Base-by-base conservation (phyloP, 2,888 invertebrate genomes). In the Drosophila mettleri region DNA sequence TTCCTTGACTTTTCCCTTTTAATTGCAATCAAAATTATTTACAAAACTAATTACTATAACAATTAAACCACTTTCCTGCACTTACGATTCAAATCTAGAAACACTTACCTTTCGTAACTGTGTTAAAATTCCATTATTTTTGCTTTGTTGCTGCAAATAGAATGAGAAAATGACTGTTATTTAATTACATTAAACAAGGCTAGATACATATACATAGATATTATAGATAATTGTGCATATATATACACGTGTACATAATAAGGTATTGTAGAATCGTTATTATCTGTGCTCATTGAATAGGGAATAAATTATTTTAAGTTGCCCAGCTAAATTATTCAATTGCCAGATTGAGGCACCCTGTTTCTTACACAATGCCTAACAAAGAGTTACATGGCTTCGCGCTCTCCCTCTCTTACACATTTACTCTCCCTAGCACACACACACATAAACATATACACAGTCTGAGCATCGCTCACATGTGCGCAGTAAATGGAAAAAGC, bases 51-150 rank as follows among this genome's bases (percentile, higher is more conserved):
- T 34, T 34, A 16, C 24, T 24, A 16, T 1, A 12, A 2, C 3
- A 27, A 29, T 29, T 27, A 12, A 12, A 31, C 16, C 16, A 12
- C 14, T 33, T 54, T 54, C 18, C 45, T 45, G 27, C 45, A 45
- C 24, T 54, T 5, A 3, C 9, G 5, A 3, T 22, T n/a, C 1
- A 33, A 34, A 27, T 18, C 31, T 1, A 9, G n/a, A 2, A 12
- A 34, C 29, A 69, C 84, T 78, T 57, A 83, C 83, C 86, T 86
- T 61, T 86, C 33, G 58, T 69, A 62, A 72, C 65, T 74, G 62
- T 80, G 78, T 74, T 86, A 83, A 80, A 72, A 80, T 78, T 83
- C 83, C 83, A 83, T 83, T 78, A 83, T 83, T 75, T 73, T 55
- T 60, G 73, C 59, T 72, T 75, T 71, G 80, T 78, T 73, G 83